These are phyloP conservation scores for Melanophora roralis DNA, from an alignment of 2,888 invertebrate genomes.

Conservation along the genomic window DNA sequence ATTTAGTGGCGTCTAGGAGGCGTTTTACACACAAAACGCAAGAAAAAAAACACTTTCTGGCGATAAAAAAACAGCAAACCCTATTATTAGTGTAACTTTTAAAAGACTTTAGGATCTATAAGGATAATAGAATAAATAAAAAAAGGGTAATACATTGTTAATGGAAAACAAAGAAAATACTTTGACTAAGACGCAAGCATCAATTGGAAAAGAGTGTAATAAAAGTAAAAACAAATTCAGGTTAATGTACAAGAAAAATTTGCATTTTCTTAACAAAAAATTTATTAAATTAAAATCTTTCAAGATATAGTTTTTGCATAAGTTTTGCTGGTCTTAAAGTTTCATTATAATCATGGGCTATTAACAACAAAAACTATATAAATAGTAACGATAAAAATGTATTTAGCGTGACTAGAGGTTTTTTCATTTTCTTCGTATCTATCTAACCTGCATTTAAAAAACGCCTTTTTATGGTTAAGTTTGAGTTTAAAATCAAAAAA, in stretches of 20 bases:
- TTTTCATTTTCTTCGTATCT: not conserved
- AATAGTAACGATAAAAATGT: conserved; percentile 45
- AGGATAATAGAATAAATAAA: conserved; percentile 37
- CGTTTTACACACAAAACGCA: conserved; percentile 19
- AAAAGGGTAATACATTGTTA: not conserved
- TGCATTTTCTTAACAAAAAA: conserved; percentile 12
- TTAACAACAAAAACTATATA: conserved; percentile 4
- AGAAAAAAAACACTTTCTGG: conserved; percentile 1
- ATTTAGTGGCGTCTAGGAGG: conserved; percentile 53
- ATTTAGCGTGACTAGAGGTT: conserved; percentile 39
- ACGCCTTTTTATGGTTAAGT: conserved; percentile 9
- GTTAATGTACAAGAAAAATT: conserved; percentile 10
- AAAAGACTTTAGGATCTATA: conserved; percentile 7
- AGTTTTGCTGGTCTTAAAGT: not conserved
- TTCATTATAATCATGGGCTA: conserved; percentile 32
- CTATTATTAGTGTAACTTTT: conserved; percentile 53
- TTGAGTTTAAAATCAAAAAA: not conserved
- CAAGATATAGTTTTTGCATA: not conserved
- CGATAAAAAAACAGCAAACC: conserved; percentile 16
- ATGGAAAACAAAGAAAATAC: not conserved
- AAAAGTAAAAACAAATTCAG: not conserved
- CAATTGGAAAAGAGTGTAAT: not conserved
- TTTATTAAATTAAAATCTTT: not conserved
- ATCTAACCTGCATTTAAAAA: not conserved
- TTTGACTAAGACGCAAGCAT: not conserved